Evolutionary conservation across 2,888 invertebrate species (phyloP).

Genomic region (Salpingus planirostris): DNA sequence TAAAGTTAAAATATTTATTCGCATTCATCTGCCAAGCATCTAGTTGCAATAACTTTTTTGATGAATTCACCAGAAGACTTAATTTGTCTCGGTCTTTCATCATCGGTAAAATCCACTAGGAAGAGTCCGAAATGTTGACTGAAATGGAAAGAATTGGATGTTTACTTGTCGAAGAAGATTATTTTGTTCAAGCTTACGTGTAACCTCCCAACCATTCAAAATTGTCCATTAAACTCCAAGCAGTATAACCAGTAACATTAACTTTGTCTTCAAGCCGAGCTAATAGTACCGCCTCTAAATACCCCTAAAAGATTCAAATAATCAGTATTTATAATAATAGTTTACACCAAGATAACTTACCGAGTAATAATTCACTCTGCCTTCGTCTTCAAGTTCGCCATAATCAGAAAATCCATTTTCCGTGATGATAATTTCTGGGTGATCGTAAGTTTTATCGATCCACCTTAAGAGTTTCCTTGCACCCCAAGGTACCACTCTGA

Average conservation of each 20-base stretch:
- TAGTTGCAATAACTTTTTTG: not conserved
- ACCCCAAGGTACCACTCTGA: slow-evolving; percentile 42
- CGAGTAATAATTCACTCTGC: slow-evolving; percentile 41
- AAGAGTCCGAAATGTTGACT: slow-evolving; percentile 61
- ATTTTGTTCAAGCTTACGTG: slow-evolving; percentile 32
- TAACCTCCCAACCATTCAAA: slow-evolving; percentile 67
- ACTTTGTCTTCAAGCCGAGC: slow-evolving; percentile 41
- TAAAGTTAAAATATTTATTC: not conserved
- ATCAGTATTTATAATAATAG: too few species aligned
- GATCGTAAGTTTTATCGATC: slow-evolving; percentile 29
- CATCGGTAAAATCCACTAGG: slow-evolving; percentile 45
- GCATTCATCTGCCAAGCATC: not conserved
- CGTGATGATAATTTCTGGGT: slow-evolving; percentile 46
- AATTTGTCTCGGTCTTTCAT: slow-evolving; percentile 40
- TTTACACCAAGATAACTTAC: too few species aligned
- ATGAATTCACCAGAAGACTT: slow-evolving; percentile 25
- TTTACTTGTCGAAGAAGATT: slow-evolving; percentile 11
- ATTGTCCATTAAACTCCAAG: slow-evolving; percentile 68
- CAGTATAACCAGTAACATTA: slow-evolving; percentile 53
- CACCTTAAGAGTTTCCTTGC: slow-evolving; percentile 46
- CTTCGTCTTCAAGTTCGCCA: slow-evolving; percentile 44
- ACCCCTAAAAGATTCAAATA: slow-evolving; percentile 22
- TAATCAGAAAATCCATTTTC: slow-evolving; percentile 49
- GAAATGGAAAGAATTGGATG: slow-evolving; percentile 19
- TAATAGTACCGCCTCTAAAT: slow-evolving; percentile 15